Evolutionary conservation across 1,140 invertebrate genomes (phyloP).

Genomic region (Drosophila ananassae): DNA sequence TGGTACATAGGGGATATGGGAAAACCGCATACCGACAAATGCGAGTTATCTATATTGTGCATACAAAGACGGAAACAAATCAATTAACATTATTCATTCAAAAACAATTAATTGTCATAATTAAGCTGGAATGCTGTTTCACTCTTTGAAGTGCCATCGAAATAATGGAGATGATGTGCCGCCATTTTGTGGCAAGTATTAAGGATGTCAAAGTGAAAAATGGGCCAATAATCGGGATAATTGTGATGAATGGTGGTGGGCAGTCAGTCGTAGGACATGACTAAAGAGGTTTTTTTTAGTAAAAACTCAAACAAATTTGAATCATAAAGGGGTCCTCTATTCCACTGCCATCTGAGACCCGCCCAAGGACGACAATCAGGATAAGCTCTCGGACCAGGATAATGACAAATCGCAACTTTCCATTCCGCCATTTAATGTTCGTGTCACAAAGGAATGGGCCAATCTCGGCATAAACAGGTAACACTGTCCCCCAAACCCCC

Average conservation of each 20-base stretch:
- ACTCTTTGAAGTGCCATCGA: constrained; percentile 49
- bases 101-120: constrained; percentile 74
- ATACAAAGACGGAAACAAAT: constrained; percentile 31
- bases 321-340: too few relatives aligned
- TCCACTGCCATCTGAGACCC: not conserved
- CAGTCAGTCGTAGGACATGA: too few relatives aligned
- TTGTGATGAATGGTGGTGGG: not conserved
- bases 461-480: constrained; percentile 75
- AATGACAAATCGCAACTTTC: constrained; percentile 27
- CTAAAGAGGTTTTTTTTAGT: too few relatives aligned
- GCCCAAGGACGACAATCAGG: constrained; percentile 1
- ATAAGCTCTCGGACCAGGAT: constrained; percentile 8
- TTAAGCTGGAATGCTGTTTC: constrained; percentile 38
- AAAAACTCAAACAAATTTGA: too few relatives aligned
- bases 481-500: constrained; percentile 26
- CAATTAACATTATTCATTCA: constrained; percentile 72
- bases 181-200: not conserved
- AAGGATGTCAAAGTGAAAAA: not conserved
- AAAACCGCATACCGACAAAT: not conserved
- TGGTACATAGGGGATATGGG: not conserved
- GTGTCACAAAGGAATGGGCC: constrained; percentile 56
- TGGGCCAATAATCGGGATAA: not conserved
- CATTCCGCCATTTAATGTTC: constrained; percentile 34
- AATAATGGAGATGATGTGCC: constrained; percentile 19
- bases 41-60: not conserved